Evolutionary conservation across 2,888 invertebrate species (phyloP).

Genomic region (Eupithecia vulgata): DNA sequence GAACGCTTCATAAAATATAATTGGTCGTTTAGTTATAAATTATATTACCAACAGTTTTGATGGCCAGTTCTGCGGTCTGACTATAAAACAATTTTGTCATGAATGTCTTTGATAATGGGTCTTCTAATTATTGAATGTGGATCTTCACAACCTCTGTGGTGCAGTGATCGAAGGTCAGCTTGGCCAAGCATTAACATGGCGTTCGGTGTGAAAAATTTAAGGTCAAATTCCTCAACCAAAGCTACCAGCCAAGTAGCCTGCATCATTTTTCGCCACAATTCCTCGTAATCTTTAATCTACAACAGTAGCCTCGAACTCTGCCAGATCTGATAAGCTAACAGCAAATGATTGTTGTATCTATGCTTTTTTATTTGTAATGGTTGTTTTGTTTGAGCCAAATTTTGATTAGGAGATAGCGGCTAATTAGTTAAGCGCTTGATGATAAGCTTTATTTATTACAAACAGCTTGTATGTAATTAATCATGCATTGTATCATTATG

Average conservation of each 20-base stretch:
- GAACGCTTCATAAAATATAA: slow-evolving; percentile 1
- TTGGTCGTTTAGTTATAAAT: not conserved
- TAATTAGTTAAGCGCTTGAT: not conserved
- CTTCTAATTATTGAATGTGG: not conserved
- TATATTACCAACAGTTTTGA: not conserved
- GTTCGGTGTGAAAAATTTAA: not conserved
- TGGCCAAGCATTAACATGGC: no score
- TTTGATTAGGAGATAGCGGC: not conserved
- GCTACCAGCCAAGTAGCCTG: not conserved
- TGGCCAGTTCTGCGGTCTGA: not conserved
- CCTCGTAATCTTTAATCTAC: not conserved
- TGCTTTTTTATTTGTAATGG: not conserved
- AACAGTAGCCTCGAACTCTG: not conserved
- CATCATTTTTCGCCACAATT: not conserved
- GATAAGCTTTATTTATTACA: not conserved
- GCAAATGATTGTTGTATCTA: not conserved
- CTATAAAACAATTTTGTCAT: not conserved
- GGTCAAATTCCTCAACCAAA: not conserved
- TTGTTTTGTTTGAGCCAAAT: not conserved
- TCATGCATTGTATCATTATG: no score
- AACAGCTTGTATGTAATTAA: no score
- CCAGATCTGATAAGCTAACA: slow-evolving; percentile 1
- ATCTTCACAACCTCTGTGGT: not conserved
- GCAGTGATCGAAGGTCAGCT: no score
- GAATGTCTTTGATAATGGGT: not conserved